A percentile compares a stretch with the other conserved stretches of the same genome.
These are phyloP conservation scores for Pachypeltis micranthus DNA, from an alignment of 1,140 invertebrate species.

Conservation along the genomic window DNA sequence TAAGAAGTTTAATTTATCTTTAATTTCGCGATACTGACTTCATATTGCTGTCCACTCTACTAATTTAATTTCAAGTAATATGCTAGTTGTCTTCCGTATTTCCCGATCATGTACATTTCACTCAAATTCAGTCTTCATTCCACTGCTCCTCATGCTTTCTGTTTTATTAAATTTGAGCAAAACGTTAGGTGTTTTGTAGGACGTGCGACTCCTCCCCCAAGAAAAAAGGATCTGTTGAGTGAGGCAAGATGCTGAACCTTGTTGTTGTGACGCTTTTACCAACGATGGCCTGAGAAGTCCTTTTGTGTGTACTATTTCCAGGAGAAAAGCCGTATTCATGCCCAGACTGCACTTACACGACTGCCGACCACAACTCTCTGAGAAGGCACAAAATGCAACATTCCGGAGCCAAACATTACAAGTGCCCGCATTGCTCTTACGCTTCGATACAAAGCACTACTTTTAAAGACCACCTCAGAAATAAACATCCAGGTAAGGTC, in stretches of 20 bases:
- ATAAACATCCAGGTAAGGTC: constrained; percentile 35
- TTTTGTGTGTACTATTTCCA: no score
- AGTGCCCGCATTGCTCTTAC: constrained; percentile 35
- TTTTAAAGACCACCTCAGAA: constrained; percentile 47
- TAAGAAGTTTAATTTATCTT: no score
- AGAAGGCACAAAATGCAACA: constrained; percentile 58
- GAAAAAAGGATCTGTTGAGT: not conserved
- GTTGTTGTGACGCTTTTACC: not conserved
- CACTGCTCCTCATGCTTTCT: no score
- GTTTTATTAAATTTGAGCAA: no score
- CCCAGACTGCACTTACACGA: constrained; percentile 57
- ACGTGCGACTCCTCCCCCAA: not conserved
- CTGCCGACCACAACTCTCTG: constrained; percentile 69
- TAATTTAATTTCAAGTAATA: no score
- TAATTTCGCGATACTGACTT: no score
- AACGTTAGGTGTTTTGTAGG: no score
- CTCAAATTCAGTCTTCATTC: no score
- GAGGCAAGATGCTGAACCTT: not conserved
- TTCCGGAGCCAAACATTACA: constrained; percentile 23
- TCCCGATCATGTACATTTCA: no score
- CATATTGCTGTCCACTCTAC: no score
- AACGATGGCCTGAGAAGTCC: not conserved
- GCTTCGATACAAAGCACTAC: constrained; percentile 52
- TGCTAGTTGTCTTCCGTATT: no score
- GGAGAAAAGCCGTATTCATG: constrained; percentile 74